These are phyloP conservation scores for Drosophila picticornis DNA, from an alignment of 2,888 invertebrate species.

Conservation along the genomic window DNA sequence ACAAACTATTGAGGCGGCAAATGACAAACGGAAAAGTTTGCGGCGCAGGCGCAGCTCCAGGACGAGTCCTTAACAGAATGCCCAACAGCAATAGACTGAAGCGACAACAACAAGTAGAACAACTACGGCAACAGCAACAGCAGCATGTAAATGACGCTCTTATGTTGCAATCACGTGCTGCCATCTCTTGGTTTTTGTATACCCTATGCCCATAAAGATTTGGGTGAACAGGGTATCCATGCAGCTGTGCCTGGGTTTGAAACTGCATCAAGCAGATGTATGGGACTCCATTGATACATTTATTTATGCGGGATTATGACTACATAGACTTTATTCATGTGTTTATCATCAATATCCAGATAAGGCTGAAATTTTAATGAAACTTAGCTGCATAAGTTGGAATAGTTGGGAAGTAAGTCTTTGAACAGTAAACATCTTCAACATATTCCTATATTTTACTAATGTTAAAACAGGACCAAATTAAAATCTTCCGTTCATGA, in stretches of 20 bases:
- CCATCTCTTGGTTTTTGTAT: slow-evolving; percentile 30
- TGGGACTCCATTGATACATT: background rate
- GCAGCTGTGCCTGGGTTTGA: background rate
- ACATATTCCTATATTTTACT: background rate
- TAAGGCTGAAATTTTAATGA: background rate
- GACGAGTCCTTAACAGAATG: slow-evolving; percentile 22
- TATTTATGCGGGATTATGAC: background rate
- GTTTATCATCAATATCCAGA: background rate
- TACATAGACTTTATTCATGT: background rate
- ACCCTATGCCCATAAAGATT: background rate
- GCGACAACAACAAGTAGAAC: slow-evolving; percentile 25
- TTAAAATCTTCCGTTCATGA: too few species aligned
- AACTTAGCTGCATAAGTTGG: background rate
- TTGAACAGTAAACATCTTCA: background rate
- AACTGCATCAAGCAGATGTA: too few species aligned
- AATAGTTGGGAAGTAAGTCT: background rate
- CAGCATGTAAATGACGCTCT: slow-evolving; percentile 77
- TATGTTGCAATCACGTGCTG: slow-evolving; percentile 73
- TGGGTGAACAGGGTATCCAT: background rate
- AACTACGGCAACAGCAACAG: slow-evolving; percentile 28
- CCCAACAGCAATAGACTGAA: slow-evolving; percentile 22
- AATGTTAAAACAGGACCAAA: background rate
- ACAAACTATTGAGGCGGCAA: slow-evolving; percentile 76
- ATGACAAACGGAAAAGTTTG: slow-evolving; percentile 79
- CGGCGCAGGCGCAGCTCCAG: slow-evolving; percentile 66